Evolutionary conservation across 2,113 vertebrate species (phyloP).

Genomic region (Sinocyclocheilus anophthalmus): DNA sequence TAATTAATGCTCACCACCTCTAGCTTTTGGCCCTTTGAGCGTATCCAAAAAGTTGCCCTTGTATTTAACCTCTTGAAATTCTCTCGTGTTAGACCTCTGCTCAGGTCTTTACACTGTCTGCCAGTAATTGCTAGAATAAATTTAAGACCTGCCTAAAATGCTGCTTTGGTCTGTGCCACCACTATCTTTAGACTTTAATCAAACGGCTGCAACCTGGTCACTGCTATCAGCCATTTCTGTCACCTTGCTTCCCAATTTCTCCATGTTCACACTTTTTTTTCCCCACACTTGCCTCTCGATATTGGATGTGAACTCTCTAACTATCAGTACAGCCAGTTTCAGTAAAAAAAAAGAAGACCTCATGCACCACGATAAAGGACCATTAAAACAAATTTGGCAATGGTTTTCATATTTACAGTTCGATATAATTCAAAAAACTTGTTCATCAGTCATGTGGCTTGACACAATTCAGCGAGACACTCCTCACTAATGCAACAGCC

Average conservation of each 20-base stretch:
- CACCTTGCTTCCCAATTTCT: conserved; percentile 6
- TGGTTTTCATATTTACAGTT: background rate
- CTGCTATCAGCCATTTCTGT: conserved; percentile 21
- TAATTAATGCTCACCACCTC: background rate
- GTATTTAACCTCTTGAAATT: conserved; percentile 12
- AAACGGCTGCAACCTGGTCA: background rate
- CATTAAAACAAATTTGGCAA: background rate
- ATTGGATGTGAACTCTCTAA: background rate
- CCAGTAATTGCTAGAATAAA: background rate
- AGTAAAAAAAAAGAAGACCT: too few species aligned
- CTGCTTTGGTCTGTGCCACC: conserved; percentile 2
- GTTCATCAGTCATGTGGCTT: background rate
- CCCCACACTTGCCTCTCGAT: background rate
- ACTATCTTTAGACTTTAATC: conserved; percentile 16
- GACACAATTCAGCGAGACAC: background rate
- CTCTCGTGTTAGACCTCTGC: conserved; percentile 5
- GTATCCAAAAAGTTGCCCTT: background rate
- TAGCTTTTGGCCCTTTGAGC: background rate
- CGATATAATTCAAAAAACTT: background rate
- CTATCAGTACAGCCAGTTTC: background rate
- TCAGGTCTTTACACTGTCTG: background rate
- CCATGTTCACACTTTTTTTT: background rate
- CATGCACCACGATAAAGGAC: background rate
- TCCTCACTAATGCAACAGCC: background rate
- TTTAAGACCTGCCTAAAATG: conserved; percentile 62